Base-by-base conservation (phyloP, 2,797 vertebrate genomes). In the Falco peregrinus region DNA sequence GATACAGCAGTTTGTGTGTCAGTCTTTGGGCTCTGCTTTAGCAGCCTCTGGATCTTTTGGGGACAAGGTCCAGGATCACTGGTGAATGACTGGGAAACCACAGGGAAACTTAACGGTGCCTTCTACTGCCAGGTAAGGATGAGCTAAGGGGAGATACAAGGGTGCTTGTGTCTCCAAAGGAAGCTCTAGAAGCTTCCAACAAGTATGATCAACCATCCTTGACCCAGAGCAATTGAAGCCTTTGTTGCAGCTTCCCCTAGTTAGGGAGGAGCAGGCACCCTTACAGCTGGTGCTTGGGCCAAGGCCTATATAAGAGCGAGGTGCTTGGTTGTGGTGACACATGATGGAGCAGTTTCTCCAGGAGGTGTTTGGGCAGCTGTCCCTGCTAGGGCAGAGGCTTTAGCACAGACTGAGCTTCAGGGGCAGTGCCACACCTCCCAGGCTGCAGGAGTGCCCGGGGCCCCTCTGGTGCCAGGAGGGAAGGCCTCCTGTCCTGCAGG, bases 261-360 rank as follows among this genome's bases (percentile, higher is more conserved):
- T 67, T 61, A 67, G 41, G 41, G 25, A 86, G 17, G 15, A 48
- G 39, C 24, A 54, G 60, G 31, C 6, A n/a, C 9, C 31, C 35
- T 89, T 65, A 50, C 26, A 67, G 20, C 18, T 0, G 0, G 24
- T 51, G 60, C 33, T 47, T 19, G 9, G 5, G 25, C 45, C 4
- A 21, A 21, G 41, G 35, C 3, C 29, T 45, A 7, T 43, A 3
- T 39, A 60, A 67, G 35, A 56, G 35, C 19, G 6, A 19, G 56
- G 29, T 47, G 19, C 9, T 6, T 33, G 4, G 18, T 3, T n/a
- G 9, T 80, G 43, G 22, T 75, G 28, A 6, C 0, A 3, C 0
- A 1, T 11, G n/a, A 11, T 12, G 35, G 19, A 48, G 28, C 1
- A 39, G 28, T 43, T 50, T 50, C 2, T 0, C 1, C 1, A 7